A percentile compares a stretch with the other conserved stretches of the same genome.
phyloP scores from a whole-genome alignment of 2,888 invertebrate species.

The Crossocerus cetratus region DNA sequence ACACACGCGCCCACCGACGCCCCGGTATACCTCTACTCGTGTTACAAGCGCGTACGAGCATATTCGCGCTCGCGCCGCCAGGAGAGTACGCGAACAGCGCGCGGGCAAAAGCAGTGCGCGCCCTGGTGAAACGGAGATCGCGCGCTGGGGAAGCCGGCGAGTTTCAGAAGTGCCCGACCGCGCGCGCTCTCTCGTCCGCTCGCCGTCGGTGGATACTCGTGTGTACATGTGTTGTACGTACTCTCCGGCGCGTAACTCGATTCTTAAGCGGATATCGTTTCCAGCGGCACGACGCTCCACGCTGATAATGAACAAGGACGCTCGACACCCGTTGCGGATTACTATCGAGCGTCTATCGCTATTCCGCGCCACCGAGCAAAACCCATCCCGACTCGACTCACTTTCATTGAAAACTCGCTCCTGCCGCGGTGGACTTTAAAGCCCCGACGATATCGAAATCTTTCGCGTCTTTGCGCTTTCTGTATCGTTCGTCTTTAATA shows the following conservation, averaged over 20 bases:
- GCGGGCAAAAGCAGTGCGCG: constrained; percentile 14
- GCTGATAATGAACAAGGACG: constrained; percentile 35
- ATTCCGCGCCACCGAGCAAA: too few relatives aligned
- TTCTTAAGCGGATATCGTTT: constrained; percentile 60
- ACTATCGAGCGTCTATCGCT: too few relatives aligned
- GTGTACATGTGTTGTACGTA: too few relatives aligned
- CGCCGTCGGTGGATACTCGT: too few relatives aligned
- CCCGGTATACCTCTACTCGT: background rate
- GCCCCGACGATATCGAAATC: too few relatives aligned
- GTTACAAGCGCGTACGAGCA: background rate
- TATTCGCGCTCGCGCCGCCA: constrained; percentile 30
- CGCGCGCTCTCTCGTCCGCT: constrained; percentile 42
- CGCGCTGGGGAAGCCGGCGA: constrained; percentile 18
- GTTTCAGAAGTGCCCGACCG: constrained; percentile 48
- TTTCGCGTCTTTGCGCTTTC: too few relatives aligned
- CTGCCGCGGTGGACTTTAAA: too few relatives aligned
- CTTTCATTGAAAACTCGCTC: too few relatives aligned
- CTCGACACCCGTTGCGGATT: constrained; percentile 29
- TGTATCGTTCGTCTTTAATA: too few relatives aligned
- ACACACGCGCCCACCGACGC: background rate
- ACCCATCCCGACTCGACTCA: too few relatives aligned
- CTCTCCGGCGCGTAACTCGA: constrained; percentile 44
- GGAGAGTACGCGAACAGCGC: constrained; percentile 45
- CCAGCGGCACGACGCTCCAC: constrained; percentile 39
- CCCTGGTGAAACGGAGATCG: constrained; percentile 8